Evolutionary conservation across 1,140 invertebrate species (phyloP).

Genomic region (Caenorhabditis elegans): WBcel235 BX284605.5:14127501-14128000

Average conservation of each 20-base stretch:
- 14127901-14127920: background rate
- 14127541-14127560: too few relatives aligned
- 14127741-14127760: background rate
- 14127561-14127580: background rate
- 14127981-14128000: background rate
- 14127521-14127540: too few relatives aligned
- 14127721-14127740: background rate
- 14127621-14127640: constrained; percentile 7
- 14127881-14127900: constrained; percentile 18
- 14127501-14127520: too few relatives aligned
- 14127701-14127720: background rate
- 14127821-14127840: too few relatives aligned
- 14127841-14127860: too few relatives aligned
- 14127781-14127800: background rate
- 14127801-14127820: too few relatives aligned
- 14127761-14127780: background rate
- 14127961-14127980: too few relatives aligned
- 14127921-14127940: background rate
- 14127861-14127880: background rate
- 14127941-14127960: too few relatives aligned
- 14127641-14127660: constrained; percentile 12
- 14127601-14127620: background rate
- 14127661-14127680: background rate
- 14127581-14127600: background rate
- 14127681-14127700: background rate